Evolutionary conservation across 2,888 invertebrate genomes (phyloP).

Genomic region (Steinernema scapterisci): DNA sequence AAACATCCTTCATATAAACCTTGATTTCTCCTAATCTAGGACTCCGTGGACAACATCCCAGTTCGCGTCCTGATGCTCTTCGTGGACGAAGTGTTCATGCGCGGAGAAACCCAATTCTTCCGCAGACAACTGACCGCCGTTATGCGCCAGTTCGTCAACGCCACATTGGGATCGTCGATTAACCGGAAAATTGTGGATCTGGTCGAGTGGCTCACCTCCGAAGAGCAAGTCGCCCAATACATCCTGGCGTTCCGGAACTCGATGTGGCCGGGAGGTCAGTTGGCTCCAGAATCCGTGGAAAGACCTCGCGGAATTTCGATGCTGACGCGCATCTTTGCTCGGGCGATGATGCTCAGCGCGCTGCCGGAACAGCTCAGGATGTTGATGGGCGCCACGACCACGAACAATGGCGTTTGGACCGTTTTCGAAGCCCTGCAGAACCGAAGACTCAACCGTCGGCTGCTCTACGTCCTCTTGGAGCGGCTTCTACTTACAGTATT

Average conservation of each 20-base stretch:
- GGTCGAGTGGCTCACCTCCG: conserved; percentile 83
- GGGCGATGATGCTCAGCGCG: conserved; percentile 81
- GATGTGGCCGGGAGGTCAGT: conserved; percentile 73
- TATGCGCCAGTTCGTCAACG: conserved; percentile 79
- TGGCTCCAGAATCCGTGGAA: conserved; percentile 72
- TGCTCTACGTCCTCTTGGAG: conserved; percentile 83
- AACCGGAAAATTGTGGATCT: conserved; percentile 85
- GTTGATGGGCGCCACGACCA: conserved; percentile 78
- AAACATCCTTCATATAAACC: no score
- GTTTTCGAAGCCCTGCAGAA: conserved; percentile 88
- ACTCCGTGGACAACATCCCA: conserved; percentile 77
- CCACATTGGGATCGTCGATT: conserved; percentile 82
- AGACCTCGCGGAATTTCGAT: conserved; percentile 74
- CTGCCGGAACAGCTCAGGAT: conserved; percentile 87
- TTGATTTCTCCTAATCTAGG: conserved; percentile 33
- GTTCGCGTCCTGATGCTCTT: conserved; percentile 79
- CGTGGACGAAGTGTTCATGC: conserved; percentile 83
- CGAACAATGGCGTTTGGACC: conserved; percentile 51
- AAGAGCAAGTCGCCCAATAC: conserved; percentile 85
- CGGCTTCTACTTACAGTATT: conserved; percentile 72
- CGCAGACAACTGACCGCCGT: conserved; percentile 78
- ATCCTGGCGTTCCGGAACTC: conserved; percentile 77
- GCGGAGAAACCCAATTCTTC: conserved; percentile 82
- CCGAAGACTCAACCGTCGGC: conserved; percentile 81
- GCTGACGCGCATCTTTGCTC: conserved; percentile 83